phyloP scores from a whole-genome alignment of 1,140 invertebrate species.

The Acromyrmex charruanus region DNA sequence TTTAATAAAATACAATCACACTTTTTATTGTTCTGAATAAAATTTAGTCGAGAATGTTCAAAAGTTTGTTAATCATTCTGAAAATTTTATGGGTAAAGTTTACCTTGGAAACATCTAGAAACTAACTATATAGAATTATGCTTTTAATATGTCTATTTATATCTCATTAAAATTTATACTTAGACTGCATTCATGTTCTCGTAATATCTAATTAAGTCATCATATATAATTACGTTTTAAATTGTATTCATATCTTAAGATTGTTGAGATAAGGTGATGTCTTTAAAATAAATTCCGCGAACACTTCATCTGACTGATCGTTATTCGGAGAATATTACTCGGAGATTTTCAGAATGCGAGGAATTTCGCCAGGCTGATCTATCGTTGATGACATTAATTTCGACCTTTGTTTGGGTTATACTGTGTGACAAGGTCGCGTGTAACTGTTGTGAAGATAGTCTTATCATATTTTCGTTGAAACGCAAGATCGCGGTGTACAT shows the following conservation, averaged over 20 bases:
- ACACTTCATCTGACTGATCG: background rate
- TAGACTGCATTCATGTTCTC: background rate
- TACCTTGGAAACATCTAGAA: background rate
- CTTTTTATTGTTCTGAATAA: background rate
- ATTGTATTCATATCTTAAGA: background rate
- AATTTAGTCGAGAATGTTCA: background rate
- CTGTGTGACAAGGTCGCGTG: conserved; percentile 14
- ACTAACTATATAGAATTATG: background rate
- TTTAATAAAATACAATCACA: background rate
- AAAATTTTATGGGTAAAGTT: background rate
- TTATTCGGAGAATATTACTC: conserved; percentile 7
- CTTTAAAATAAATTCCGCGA: background rate
- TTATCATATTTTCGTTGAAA: conserved; percentile 52
- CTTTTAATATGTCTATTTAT: background rate
- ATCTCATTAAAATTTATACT: background rate
- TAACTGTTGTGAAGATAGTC: conserved; percentile 52
- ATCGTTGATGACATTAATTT: conserved; percentile 14
- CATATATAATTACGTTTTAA: background rate
- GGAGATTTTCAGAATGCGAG: background rate
- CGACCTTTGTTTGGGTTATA: conserved; percentile 53
- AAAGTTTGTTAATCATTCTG: background rate
- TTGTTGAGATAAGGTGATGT: background rate
- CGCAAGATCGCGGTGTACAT: background rate
- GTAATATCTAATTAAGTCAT: background rate
- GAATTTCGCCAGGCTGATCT: background rate